A percentile compares a stretch with the other conserved stretches of the same genome.
phyloP scores from a whole-genome alignment of 2,888 invertebrate genomes.

The Epinotia nisella region DNA sequence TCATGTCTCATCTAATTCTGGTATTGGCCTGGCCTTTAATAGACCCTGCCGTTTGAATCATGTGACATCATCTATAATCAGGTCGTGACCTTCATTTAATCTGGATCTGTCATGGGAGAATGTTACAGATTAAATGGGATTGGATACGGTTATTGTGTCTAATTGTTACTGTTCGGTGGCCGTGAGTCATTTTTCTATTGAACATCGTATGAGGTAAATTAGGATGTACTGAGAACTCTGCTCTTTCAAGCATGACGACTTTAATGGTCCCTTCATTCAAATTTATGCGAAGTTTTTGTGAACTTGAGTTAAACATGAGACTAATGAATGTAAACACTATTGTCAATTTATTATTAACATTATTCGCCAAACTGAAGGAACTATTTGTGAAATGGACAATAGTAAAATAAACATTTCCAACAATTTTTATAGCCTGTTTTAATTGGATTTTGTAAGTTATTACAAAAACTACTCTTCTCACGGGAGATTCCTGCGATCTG shows the following conservation, averaged over 20 bases:
- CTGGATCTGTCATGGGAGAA: constrained; percentile 62
- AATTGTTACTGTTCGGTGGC: constrained; percentile 37
- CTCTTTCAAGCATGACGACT: constrained; percentile 23
- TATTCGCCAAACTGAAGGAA: not conserved
- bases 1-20: constrained; percentile 53
- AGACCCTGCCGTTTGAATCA: constrained; percentile 53
- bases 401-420: not conserved
- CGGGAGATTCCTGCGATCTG: not conserved
- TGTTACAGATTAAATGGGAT: constrained; percentile 58
- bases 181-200: constrained; percentile 38
- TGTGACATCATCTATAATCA: constrained; percentile 68
- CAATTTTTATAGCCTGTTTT: not conserved
- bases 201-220: constrained; percentile 26
- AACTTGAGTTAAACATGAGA: not conserved
- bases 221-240: constrained; percentile 30
- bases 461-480: constrained; percentile 8
- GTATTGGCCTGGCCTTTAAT: constrained; percentile 57
- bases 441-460: not conserved
- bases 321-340: not conserved
- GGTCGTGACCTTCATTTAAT: constrained; percentile 71
- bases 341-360: too few species aligned
- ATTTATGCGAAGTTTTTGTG: constrained; percentile 23
- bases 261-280: constrained; percentile 17
- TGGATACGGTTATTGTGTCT: constrained; percentile 58
- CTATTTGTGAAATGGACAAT: not conserved